Base-by-base conservation (phyloP, 2,113 vertebrate species). In the Gobius niger region DNA sequence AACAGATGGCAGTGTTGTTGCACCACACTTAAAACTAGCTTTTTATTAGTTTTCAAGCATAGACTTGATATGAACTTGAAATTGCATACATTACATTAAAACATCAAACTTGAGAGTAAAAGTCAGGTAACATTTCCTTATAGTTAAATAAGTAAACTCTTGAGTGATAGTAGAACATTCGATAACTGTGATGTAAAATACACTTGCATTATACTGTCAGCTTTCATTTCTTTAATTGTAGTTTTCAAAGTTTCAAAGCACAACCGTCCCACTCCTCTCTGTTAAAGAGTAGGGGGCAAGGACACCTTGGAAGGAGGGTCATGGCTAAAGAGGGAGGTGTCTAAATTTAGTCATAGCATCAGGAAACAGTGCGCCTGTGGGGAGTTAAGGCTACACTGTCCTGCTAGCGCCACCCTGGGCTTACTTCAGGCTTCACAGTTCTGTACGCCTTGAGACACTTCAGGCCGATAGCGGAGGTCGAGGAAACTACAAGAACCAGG, bases 331-430 rank as follows among this genome's bases (percentile, higher is more conserved):
- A 0, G 59, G 73, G 71, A 65, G 61, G 76, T 9, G 18, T 76
- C 70, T 89, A 90, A 86, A 85, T 87, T 89, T 92, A 92, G 74
- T 76, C 67, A 42, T 1, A 19, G 67, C 76, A 70, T 68, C 81
- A 85, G 80, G 80, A 88, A 82, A 53, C 71, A 0, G 57, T n/a
- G 68, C 40, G 57, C 65, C 72, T 42, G 67, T 63, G 85, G 65
- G 72, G 60, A 1, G 70, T 71, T 61, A 61, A 69, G 73, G 79
- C 57, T 75, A 0, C 63, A 42, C 68, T 34, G 52, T 80, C 72
- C 73, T 64, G 73, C 76, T 77, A 85, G 85, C 84, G 80, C 85
- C 85, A 72, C 85, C 84, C 59, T 67, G 44, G 76, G 83, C 82
- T 70, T 71, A 60, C 8, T 10, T 75, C 63, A 47, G 78, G 51